Evolutionary conservation across 2,888 invertebrate species (phyloP).

Genomic region (Hymenopus coronatus): DNA sequence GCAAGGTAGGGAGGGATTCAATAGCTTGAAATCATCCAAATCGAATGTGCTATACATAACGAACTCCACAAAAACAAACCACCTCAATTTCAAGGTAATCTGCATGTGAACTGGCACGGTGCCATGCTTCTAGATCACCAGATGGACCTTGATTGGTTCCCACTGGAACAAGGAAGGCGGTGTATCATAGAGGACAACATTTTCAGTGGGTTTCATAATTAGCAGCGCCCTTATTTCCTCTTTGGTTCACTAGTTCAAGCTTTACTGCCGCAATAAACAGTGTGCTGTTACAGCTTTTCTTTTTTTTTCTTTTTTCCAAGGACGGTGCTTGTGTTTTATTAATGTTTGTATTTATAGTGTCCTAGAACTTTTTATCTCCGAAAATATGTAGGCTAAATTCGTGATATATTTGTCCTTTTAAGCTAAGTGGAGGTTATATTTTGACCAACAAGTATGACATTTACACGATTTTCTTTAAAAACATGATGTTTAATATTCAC

Average conservation of each 20-base stretch:
- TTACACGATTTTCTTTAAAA: too few species aligned
- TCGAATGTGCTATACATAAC: not conserved
- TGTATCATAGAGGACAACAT: not conserved
- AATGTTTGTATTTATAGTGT: not conserved
- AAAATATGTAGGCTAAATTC: too few species aligned
- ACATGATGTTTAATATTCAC: too few species aligned
- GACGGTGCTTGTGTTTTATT: not conserved
- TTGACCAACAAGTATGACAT: too few species aligned
- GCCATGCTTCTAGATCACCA: not conserved
- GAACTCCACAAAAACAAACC: not conserved
- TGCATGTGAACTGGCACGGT: not conserved
- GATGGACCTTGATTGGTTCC: not conserved
- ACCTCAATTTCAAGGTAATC: not conserved
- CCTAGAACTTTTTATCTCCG: too few species aligned
- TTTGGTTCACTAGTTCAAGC: not conserved
- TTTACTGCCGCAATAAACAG: not conserved
- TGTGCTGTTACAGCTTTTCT: not conserved
- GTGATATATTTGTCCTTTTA: too few species aligned
- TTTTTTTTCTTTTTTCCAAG: too few species aligned
- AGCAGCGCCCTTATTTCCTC: not conserved
- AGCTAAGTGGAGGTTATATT: too few species aligned
- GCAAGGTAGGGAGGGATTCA: too few species aligned
- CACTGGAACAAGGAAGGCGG: not conserved
- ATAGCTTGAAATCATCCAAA: too few species aligned
- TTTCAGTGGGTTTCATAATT: not conserved